Evolutionary conservation across 1,140 invertebrate genomes (phyloP).

Genomic region (Drosophila serrata): DNA sequence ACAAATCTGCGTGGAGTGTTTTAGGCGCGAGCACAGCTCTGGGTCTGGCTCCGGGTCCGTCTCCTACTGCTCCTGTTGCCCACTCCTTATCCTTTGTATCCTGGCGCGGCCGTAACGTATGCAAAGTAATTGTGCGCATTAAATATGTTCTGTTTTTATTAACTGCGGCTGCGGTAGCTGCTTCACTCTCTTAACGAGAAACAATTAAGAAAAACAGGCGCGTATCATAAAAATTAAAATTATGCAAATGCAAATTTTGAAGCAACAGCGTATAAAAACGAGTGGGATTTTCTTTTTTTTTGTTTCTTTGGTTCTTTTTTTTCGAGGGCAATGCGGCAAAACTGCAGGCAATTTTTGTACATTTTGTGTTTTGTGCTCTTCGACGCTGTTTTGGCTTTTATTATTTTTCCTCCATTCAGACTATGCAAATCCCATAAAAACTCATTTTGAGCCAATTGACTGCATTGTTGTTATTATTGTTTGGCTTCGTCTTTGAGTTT

Average conservation of each 20-base stretch:
- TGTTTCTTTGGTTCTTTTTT: neutral
- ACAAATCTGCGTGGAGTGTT: slow-evolving; percentile 54
- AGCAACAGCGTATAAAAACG: slow-evolving; percentile 47
- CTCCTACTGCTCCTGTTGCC: neutral
- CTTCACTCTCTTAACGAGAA: slow-evolving; percentile 61
- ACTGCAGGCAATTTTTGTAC: slow-evolving; percentile 35
- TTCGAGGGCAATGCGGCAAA: slow-evolving; percentile 33
- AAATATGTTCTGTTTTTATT: slow-evolving; percentile 71
- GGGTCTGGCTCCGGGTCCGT: neutral
- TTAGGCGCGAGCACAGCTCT: slow-evolving; percentile 39
- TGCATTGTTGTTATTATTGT: slow-evolving; percentile 62
- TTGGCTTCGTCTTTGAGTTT: slow-evolving; percentile 9
- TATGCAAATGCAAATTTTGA: slow-evolving; percentile 74
- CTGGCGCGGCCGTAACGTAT: slow-evolving; percentile 58
- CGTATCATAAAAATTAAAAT: slow-evolving; percentile 77
- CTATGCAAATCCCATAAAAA: slow-evolving; percentile 82
- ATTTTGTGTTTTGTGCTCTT: slow-evolving; percentile 20
- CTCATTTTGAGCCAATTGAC: slow-evolving; percentile 80
- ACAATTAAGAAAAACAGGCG: slow-evolving; percentile 71
- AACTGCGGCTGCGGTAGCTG: slow-evolving; percentile 41
- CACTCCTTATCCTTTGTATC: neutral
- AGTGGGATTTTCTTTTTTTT: slow-evolving; percentile 11
- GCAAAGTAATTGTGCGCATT: slow-evolving; percentile 81
- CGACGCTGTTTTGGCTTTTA: slow-evolving; percentile 42
- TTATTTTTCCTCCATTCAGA: slow-evolving; percentile 67